Conservation (phyloP, 2,888 invertebrate species). For the Agrotis puta region DNA sequence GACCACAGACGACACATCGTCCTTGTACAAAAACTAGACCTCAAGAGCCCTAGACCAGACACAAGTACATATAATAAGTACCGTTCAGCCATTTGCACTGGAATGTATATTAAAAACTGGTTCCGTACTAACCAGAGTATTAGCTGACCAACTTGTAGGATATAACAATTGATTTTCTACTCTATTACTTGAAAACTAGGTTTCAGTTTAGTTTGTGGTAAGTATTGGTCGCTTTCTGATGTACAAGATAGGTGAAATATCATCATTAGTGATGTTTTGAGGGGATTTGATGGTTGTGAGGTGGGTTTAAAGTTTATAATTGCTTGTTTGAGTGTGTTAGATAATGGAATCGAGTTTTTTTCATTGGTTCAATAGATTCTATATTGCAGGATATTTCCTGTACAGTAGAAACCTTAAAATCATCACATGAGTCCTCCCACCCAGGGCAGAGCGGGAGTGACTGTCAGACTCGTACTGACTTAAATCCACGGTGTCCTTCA, state of each 20-base stretch:
- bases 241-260: conserved; percentile 58
- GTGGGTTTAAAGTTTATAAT: conserved; percentile 29
- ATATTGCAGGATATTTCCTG: conserved; percentile 15
- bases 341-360: conserved; percentile 32
- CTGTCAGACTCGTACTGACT: no score
- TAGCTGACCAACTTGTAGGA: conserved; percentile 70
- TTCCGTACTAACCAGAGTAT: conserved; percentile 77
- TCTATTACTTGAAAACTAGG: conserved; percentile 7
- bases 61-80: conserved; percentile 65
- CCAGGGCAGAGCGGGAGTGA: no score
- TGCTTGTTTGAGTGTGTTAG: conserved; percentile 4
- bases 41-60: conserved; percentile 40
- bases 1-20: conserved; percentile 21
- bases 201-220: conserved; percentile 16
- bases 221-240: conserved; percentile 46
- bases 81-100: conserved; percentile 73
- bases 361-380: conserved; percentile 25
- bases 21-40: conserved; percentile 61
- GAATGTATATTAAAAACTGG: conserved; percentile 81
- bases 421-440: no score
- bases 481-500: no score
- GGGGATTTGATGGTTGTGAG: conserved; percentile 30
- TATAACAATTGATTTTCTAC: conserved; percentile 39
- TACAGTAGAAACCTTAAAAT: no score
- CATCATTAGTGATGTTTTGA: conserved; percentile 56